These are phyloP conservation scores for Diacarnus erythraeanus DNA, from an alignment of 37 sponge, comb jelly and placozoan genomes.

Conservation along the genomic window DNA sequence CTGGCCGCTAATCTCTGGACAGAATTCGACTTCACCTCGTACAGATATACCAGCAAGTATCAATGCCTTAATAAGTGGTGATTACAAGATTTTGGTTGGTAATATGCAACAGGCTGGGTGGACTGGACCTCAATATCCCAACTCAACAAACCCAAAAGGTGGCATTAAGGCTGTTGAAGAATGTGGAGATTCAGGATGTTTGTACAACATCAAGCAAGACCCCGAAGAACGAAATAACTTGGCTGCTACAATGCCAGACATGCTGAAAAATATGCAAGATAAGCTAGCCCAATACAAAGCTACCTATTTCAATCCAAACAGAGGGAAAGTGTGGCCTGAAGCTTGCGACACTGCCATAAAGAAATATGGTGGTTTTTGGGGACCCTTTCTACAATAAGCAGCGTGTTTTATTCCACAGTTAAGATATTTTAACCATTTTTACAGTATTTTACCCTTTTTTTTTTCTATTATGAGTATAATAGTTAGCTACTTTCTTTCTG, in stretches of 20 bases:
- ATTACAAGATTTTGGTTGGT: no score
- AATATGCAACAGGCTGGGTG: constrained; percentile 25
- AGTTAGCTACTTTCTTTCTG: no score
- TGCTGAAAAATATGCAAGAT: constrained; percentile 15
- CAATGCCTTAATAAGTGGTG: no score
- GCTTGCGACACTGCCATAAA: constrained; percentile 29
- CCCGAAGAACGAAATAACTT: constrained; percentile 30
- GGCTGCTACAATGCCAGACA: constrained; percentile 8
- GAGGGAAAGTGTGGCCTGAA: constrained; percentile 9
- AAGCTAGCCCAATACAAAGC: constrained; percentile 5
- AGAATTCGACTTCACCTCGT: constrained; percentile 26
- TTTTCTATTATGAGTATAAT: no score
- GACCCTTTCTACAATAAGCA: no score
- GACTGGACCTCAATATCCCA: no score
- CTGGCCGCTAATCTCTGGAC: constrained; percentile 40
- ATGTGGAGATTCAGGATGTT: constrained; percentile 23
- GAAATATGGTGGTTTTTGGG: constrained; percentile 40
- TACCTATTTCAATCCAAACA: no score
- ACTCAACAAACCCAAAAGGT: constrained; percentile 23
- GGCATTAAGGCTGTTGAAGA: constrained; percentile 1
- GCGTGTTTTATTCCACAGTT: no score
- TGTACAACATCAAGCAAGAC: constrained; percentile 35
- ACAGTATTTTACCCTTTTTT: no score
- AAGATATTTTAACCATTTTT: no score
- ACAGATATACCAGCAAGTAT: constrained; percentile 14